A percentile compares a stretch with the other conserved stretches of the same genome.
phyloP scores from a whole-genome alignment of 2,888 invertebrate genomes.

The Macrosoma leucophasiata region DNA sequence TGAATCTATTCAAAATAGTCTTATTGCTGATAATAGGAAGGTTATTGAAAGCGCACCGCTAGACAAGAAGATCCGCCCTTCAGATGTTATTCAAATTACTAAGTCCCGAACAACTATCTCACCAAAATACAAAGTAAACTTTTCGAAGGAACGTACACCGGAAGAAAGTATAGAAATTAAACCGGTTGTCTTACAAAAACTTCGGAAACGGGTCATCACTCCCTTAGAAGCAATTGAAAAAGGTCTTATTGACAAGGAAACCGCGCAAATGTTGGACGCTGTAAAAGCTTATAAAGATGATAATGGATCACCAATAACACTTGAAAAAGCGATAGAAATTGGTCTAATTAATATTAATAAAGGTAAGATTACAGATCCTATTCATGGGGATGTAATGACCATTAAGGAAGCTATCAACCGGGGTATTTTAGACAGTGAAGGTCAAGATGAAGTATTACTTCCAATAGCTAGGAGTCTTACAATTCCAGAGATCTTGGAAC shows the following conservation, averaged over 20 bases:
- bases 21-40: slow-evolving; percentile 52
- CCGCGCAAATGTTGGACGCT: slow-evolving; percentile 81
- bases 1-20: slow-evolving; percentile 65
- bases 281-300: slow-evolving; percentile 74
- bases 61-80: slow-evolving; percentile 34
- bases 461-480: slow-evolving; percentile 88
- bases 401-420: slow-evolving; percentile 89
- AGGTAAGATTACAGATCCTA: slow-evolving; percentile 89
- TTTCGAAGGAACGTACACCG: slow-evolving; percentile 75
- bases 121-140: slow-evolving; percentile 80
- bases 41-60: slow-evolving; percentile 30
- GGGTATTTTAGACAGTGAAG: slow-evolving; percentile 86
- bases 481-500: slow-evolving; percentile 87
- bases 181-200: slow-evolving; percentile 83
- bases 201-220: slow-evolving; percentile 84
- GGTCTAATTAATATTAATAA: slow-evolving; percentile 82
- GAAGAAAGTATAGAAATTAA: slow-evolving; percentile 73
- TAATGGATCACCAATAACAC: slow-evolving; percentile 78
- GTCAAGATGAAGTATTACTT: slow-evolving; percentile 83
- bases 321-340: slow-evolving; percentile 84
- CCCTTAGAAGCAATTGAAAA: slow-evolving; percentile 86
- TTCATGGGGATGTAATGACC: slow-evolving; percentile 85
- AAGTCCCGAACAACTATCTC: slow-evolving; percentile 75
- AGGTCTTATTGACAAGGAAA: slow-evolving; percentile 85
- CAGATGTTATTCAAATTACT: slow-evolving; percentile 75